phyloP scores from a whole-genome alignment of 2,797 vertebrate species.

The Coreius guichenoti region DNA sequence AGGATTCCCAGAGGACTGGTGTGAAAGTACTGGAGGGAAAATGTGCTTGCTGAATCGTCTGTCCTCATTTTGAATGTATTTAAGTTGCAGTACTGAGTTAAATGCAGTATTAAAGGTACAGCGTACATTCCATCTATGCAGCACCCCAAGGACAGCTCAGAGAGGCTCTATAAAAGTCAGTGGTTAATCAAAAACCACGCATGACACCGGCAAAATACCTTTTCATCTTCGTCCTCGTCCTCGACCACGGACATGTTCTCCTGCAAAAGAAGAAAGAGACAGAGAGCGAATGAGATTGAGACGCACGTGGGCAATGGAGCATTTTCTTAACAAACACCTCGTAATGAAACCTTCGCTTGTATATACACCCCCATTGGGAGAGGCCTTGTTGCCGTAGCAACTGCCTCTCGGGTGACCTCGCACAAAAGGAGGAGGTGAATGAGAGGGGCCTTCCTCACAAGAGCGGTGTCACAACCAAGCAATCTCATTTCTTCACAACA shows the following conservation, averaged over 20 bases:
- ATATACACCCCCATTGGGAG: constrained; percentile 85
- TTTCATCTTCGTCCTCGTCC: constrained; percentile 95
- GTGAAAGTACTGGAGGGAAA: constrained; percentile 63
- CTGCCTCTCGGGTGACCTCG: constrained; percentile 83
- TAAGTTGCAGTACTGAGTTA: constrained; percentile 57
- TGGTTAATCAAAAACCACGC: constrained; percentile 49
- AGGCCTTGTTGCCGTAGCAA: constrained; percentile 84
- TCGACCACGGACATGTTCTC: constrained; percentile 88
- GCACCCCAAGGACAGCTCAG: constrained; percentile 38
- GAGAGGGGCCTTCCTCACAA: constrained; percentile 79
- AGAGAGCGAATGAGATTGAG: constrained; percentile 71
- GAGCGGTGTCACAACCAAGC: constrained; percentile 82
- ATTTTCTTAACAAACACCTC: constrained; percentile 83
- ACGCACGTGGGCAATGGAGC: constrained; percentile 76
- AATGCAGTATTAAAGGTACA: constrained; percentile 46
- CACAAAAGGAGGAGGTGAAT: constrained; percentile 84
- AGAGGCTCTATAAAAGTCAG: constrained; percentile 39
- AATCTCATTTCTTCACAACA: constrained; percentile 83
- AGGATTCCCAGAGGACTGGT: constrained; percentile 68
- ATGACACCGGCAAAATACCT: constrained; percentile 79
- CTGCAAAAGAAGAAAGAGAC: constrained; percentile 77
- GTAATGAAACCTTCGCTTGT: constrained; percentile 85
- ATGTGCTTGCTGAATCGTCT: constrained; percentile 59
- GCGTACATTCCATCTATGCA: constrained; percentile 1
- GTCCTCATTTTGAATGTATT: constrained; percentile 60